Evolutionary conservation across 2,888 invertebrate species (phyloP).

Genomic region (Nebria brevicollis): DNA sequence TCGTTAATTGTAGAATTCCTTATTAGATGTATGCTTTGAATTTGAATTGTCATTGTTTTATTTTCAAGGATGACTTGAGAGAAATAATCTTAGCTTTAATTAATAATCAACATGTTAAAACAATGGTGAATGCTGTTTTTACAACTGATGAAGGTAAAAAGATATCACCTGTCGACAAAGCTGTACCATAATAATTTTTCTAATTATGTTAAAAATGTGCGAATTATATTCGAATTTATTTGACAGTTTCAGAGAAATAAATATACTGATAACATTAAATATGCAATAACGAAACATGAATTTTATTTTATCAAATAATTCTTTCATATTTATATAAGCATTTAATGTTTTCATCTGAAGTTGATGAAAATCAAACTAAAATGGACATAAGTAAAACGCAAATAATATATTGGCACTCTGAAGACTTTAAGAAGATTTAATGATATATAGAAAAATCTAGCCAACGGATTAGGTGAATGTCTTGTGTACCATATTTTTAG

Average conservation of each 20-base stretch:
- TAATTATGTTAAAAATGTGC: background rate
- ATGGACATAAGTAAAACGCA: no score
- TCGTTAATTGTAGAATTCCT: background rate
- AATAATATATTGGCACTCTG: no score
- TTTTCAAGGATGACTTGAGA: slow-evolving; percentile 40
- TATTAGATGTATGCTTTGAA: background rate
- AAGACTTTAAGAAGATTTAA: no score
- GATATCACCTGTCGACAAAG: background rate
- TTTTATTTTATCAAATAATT: no score
- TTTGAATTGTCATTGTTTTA: slow-evolving; percentile 38
- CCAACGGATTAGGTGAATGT: no score
- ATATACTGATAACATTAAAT: background rate
- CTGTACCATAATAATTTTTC: background rate
- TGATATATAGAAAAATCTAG: no score
- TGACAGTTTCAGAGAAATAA: background rate
- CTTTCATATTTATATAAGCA: no score
- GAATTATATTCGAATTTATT: background rate
- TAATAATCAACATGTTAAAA: slow-evolving; percentile 35
- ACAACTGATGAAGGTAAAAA: slow-evolving; percentile 16
- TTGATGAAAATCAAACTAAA: no score
- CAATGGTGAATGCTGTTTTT: slow-evolving; percentile 29
- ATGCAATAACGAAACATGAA: background rate
- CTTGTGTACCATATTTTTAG: no score
- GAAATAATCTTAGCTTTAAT: slow-evolving; percentile 36
- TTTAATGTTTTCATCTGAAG: no score